phyloP scores from a whole-genome alignment of 2,113 vertebrate genomes.

The Larimichthys polyactis region DNA sequence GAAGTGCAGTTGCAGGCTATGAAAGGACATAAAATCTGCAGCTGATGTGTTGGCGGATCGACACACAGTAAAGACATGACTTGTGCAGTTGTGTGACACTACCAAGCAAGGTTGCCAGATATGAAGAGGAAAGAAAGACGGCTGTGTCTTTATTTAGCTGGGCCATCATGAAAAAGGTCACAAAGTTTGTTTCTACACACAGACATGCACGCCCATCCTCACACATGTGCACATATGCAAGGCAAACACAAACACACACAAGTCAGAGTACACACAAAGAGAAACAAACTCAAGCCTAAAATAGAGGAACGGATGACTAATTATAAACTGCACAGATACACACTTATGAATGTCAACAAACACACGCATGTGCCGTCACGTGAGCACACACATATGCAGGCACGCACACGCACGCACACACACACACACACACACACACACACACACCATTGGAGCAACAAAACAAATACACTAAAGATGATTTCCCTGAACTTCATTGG shows the following conservation, averaged over 20 bases:
- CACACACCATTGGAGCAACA: background rate
- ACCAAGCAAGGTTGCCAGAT: slow-evolving; percentile 41
- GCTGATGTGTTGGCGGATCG: background rate
- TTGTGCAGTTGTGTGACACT: slow-evolving; percentile 35
- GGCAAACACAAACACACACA: slow-evolving; percentile 23
- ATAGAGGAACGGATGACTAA: slow-evolving; percentile 61
- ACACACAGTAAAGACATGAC: background rate
- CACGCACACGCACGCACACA: background rate
- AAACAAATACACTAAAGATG: background rate
- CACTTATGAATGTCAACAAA: background rate
- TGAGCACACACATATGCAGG: background rate
- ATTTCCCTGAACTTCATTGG: background rate
- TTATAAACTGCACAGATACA: slow-evolving; percentile 24
- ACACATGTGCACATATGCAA: slow-evolving; percentile 9
- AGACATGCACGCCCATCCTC: slow-evolving; percentile 20
- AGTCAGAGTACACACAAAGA: slow-evolving; percentile 23
- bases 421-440: background rate
- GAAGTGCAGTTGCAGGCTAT: background rate
- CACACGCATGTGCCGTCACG: slow-evolving; percentile 7
- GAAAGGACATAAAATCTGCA: slow-evolving; percentile 22
- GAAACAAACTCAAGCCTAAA: slow-evolving; percentile 57
- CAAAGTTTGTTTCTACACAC: slow-evolving; percentile 51
- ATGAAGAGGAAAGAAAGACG: slow-evolving; percentile 45
- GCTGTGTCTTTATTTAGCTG: slow-evolving; percentile 66
- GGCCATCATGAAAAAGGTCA: slow-evolving; percentile 61